Conservation (phyloP, 2,888 invertebrate species). For the Polymixis flavicincta region DNA sequence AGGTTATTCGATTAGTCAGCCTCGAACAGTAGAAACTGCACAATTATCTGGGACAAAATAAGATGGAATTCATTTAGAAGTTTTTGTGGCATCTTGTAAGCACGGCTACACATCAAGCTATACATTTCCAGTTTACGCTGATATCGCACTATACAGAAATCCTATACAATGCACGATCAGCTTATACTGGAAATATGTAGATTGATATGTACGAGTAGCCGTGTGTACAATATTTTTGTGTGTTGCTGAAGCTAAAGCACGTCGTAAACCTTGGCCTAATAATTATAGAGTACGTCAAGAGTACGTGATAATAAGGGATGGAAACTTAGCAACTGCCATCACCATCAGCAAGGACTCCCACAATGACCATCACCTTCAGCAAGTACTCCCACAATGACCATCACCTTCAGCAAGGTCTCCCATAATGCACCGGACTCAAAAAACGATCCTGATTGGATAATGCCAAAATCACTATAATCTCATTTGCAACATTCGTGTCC, state of each 20-base stretch:
- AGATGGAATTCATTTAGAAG: not conserved
- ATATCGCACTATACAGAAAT: too few relatives aligned
- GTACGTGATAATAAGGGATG: not conserved
- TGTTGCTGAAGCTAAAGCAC: not conserved
- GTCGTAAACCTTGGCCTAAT: not conserved
- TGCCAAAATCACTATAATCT: conserved; percentile 1
- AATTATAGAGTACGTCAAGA: not conserved
- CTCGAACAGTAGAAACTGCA: not conserved
- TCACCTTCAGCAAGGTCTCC: not conserved
- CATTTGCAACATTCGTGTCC: conserved; percentile 19
- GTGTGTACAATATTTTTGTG: not conserved
- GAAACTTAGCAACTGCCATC: not conserved
- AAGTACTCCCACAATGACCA: too few relatives aligned
- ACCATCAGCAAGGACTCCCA: not conserved
- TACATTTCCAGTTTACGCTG: too few relatives aligned
- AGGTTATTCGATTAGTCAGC: not conserved
- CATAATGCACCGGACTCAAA: not conserved
- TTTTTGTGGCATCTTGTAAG: too few relatives aligned
- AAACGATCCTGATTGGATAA: conserved; percentile 26
- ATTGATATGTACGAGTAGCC: too few relatives aligned
- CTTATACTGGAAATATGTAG: too few relatives aligned
- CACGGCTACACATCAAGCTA: too few relatives aligned
- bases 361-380: not conserved
- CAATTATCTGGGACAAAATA: not conserved
- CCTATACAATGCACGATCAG: too few relatives aligned